These are phyloP conservation scores for Protobothrops mucrosquamatus DNA, from an alignment of 2,113 vertebrate genomes.

Conservation along the genomic window DNA sequence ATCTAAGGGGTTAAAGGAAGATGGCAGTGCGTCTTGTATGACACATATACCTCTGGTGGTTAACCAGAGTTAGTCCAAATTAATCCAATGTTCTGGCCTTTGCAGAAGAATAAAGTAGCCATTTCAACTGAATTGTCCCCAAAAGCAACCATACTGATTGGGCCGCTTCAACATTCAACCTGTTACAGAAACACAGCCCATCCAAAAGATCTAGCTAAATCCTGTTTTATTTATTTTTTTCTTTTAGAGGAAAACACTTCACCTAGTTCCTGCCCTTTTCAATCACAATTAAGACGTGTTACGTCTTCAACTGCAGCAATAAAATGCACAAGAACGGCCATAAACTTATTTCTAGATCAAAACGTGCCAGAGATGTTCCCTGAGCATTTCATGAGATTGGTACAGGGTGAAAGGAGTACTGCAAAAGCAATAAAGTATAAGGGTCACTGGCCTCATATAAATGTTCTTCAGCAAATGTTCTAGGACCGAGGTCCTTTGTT, in stretches of 20 bases:
- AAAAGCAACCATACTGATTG: background rate
- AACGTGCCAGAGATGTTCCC: background rate
- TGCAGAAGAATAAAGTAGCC: background rate
- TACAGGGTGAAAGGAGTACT: background rate
- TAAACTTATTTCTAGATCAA: background rate
- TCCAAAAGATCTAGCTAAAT: background rate
- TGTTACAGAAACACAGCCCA: background rate
- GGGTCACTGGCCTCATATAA: background rate
- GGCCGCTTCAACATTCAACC: background rate
- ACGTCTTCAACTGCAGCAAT: background rate
- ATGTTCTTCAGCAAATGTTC: too few relatives aligned
- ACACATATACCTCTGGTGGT: background rate
- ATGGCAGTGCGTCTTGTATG: background rate
- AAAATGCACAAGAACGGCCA: background rate
- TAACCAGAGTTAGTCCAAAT: background rate
- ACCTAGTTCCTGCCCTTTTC: background rate
- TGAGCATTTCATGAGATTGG: fast-evolving
- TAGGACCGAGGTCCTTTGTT: fast-evolving
- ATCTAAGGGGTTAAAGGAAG: background rate
- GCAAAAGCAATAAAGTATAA: fast-evolving
- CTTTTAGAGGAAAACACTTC: background rate
- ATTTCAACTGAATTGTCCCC: background rate
- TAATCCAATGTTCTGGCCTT: background rate
- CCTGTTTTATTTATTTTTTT: background rate
- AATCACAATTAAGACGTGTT: background rate